Evolutionary conservation across 1,140 invertebrate genomes (phyloP), one percentile per base, ranked within the genome.

Genomic region (Lepidurus apus): DNA sequence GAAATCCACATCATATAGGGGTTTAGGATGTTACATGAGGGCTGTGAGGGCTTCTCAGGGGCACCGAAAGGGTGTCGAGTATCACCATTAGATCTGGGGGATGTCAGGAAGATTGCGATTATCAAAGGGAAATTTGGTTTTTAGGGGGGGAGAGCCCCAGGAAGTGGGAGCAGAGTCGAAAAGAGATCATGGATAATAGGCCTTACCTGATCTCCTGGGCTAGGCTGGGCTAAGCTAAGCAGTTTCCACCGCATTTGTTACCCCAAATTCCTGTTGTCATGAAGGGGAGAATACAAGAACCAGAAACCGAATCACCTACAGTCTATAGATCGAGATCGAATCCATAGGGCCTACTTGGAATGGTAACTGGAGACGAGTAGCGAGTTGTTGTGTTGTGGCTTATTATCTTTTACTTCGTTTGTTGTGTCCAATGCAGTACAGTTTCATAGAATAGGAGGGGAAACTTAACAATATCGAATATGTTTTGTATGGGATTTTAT

Each of bases 51-150:
- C 17, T 13, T 9, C 6, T n/a, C 17, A 7, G 7, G 53, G 53
- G 53, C 21, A 65, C 53, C 53, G 53, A 65, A 65, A 65, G 53
- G 53, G 53, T 65, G 53, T 65, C 53, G 53, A 65, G 53, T 65
- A 65, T 65, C 53, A 65, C 53, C 53, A 65, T 65, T 65, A 65
- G 13, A 21, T 65, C 53, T 65, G 53, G 6, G 53, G 21, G 53
- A 65, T 65, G 53, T 65, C 6, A 65, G 53, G 53, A 65, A 65
- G 53, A 65, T 65, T 65, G 53, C 21, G 53, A 65, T 65, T 65
- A 65, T 65, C 53, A 65, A 65, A 17, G 45, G 53, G 53, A 65
- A 21, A 21, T 34, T 34, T 34, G 53, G 53, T 7, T 65, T 65
- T 13, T 65, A 21, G 53, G 9, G 53, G 9, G 13, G 17, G 47